Base-by-base conservation (phyloP, 2,888 invertebrate genomes). In the Sesia bembeciformis region DNA sequence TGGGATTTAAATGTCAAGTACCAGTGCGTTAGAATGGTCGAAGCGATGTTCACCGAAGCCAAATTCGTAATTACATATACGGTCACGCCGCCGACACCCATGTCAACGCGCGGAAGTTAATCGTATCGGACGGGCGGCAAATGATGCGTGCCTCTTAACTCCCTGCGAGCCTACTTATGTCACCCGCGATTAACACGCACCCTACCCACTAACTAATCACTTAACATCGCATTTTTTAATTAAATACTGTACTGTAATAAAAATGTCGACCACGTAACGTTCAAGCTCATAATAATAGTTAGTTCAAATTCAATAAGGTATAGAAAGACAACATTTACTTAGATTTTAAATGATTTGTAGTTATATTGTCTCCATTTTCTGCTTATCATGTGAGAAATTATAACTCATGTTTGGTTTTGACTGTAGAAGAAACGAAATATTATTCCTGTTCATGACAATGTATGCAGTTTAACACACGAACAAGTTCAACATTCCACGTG, bases 401-500 rank as follows among this genome's bases (percentile, higher is more conserved):
- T 8, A 46, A 8, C 4, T 8, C 46, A 46, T 23, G 23, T 46
- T 46, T 5, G 8, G 46, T 23, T 46, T 46, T 46, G 46, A 46
- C 46, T 46, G n/a, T 4, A 8, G 46, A n/a, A 46, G 23, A 46
- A 46, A 46, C 46, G 5, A 46, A 46, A 46, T 46, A 23, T 46
- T 46, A 46, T 46, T 46, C 46, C 46, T 46, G 46, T 46, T 46
- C 23, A 46, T 46, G 46, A 72, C 76, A 79, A 78, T 77, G 71
- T 78, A 83, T 80, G 78, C 81, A 73, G 73, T 74, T 74, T 80
- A 68, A 68, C 70, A 74, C 74, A 78, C 72, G 70, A 76, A 68
- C 72, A 78, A 74, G 83, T 85, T 80, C 81, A 52, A 81, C 85
- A 85, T 84, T 79, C 84, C 78, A 78, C 76, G 78, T 75, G 70